Conservation (phyloP, 2,888 invertebrate species). For the Gandaritis pyraliata region DNA sequence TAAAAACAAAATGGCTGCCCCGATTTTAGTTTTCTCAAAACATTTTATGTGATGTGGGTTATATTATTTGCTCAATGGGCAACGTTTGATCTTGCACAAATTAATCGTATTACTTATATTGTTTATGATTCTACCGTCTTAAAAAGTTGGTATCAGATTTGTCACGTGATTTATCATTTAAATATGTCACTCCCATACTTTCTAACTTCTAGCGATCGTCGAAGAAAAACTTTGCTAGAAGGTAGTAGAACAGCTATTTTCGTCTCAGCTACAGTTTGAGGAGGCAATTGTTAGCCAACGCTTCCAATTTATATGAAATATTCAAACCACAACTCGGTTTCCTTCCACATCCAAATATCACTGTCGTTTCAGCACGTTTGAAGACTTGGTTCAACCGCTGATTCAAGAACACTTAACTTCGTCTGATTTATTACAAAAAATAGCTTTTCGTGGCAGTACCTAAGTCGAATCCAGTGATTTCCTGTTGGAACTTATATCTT, state of each 20-base stretch:
- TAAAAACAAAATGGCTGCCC: no score
- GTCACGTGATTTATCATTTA: no score
- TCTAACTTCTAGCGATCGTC: no score
- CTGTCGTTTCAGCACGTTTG: conserved; percentile 34
- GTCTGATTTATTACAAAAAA: neutral
- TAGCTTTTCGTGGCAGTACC: neutral
- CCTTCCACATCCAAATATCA: conserved; percentile 43
- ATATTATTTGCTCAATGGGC: no score
- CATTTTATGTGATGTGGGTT: no score
- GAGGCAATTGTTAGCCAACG: conserved; percentile 37
- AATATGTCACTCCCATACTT: no score
- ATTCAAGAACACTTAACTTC: neutral
- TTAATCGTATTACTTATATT: no score
- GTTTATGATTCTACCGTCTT: no score
- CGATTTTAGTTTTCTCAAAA: no score
- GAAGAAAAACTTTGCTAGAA: no score
- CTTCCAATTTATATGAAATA: conserved; percentile 51
- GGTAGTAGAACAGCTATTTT: conserved; percentile 1
- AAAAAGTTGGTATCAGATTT: no score
- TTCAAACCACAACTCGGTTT: conserved; percentile 46
- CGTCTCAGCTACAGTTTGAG: neutral
- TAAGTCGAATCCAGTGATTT: conserved; percentile 1
- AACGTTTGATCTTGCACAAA: no score
- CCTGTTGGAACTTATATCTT: conserved; percentile 5
- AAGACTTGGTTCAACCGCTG: conserved; percentile 1